phyloP scores from a whole-genome alignment of 2,113 vertebrate species.

The Colaptes auratus region DNA sequence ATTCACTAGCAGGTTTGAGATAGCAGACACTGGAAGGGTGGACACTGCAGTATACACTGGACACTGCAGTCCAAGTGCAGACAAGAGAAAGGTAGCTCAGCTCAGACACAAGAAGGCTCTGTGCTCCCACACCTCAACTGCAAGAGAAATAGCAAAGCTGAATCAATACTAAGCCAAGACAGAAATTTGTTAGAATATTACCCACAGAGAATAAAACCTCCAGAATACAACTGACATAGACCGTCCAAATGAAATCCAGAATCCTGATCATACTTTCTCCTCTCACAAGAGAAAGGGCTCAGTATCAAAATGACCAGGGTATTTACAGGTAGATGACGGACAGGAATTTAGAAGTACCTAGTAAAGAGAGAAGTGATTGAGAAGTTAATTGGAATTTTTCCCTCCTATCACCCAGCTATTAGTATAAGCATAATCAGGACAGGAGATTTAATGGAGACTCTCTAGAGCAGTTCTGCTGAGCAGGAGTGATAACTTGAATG shows the following conservation, averaged over 20 bases:
- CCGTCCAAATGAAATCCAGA: not conserved
- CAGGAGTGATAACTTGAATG: not conserved
- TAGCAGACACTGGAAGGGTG: not conserved
- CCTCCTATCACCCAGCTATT: not conserved
- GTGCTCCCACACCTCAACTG: not conserved
- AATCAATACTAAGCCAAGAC: not conserved
- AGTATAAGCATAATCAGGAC: not conserved
- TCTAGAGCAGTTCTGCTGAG: not conserved
- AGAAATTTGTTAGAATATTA: not conserved
- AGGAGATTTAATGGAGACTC: not conserved
- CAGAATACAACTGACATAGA: not conserved
- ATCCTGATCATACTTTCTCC: not conserved
- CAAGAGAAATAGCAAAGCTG: not conserved
- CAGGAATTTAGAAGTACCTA: not conserved
- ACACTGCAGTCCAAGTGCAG: not conserved
- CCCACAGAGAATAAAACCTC: not conserved
- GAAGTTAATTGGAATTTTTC: slow-evolving; percentile 19
- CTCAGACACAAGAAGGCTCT: not conserved
- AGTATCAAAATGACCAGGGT: not conserved
- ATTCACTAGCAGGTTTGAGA: not conserved
- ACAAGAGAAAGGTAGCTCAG: not conserved
- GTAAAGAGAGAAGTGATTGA: not conserved
- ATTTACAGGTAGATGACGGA: not conserved
- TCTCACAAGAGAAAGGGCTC: not conserved
- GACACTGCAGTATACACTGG: accelerated